These are phyloP conservation scores for Megaleporinus macrocephalus DNA, from an alignment of 2,113 vertebrate genomes.

Conservation along the genomic window DNA sequence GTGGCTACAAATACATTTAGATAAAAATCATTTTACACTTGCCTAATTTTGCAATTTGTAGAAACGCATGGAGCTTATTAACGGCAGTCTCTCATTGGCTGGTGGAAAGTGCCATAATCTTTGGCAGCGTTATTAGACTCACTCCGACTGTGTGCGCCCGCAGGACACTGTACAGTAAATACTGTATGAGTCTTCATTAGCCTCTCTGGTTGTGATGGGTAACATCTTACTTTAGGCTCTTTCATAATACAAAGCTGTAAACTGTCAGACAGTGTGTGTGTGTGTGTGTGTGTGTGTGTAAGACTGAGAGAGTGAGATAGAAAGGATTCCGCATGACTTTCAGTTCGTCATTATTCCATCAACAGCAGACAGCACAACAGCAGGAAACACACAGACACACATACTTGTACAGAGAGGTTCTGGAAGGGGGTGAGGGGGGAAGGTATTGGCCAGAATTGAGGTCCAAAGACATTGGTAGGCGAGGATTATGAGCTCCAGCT, in stretches of 20 bases:
- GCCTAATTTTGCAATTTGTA: no score
- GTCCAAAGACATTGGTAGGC: no score
- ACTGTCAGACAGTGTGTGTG: not conserved
- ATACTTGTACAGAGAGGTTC: not conserved
- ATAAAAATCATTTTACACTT: no score
- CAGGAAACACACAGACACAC: conserved; percentile 27
- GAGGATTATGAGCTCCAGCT: no score
- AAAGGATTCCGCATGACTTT: not conserved
- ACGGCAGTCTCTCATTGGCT: not conserved
- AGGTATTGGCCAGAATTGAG: no score
- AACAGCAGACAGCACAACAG: not conserved
- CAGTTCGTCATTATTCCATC: conserved; percentile 11
- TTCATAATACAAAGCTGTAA: not conserved
- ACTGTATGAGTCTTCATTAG: conserved; percentile 2
- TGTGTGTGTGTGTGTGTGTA: no score
- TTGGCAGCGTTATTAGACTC: conserved; percentile 33
- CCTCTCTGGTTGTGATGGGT: not conserved
- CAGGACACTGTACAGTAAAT: not conserved
- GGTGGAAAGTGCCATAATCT: conserved; percentile 5
- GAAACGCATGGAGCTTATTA: not conserved
- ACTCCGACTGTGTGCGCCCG: not conserved
- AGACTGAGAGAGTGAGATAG: not conserved
- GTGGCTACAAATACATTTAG: no score
- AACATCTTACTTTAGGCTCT: not conserved
- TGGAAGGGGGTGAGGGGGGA: no score